A percentile compares a stretch with the other conserved stretches of the same genome.
Conservation (phyloP, 2,113 vertebrate genomes). For the Myxocyprinus asiaticus region DNA sequence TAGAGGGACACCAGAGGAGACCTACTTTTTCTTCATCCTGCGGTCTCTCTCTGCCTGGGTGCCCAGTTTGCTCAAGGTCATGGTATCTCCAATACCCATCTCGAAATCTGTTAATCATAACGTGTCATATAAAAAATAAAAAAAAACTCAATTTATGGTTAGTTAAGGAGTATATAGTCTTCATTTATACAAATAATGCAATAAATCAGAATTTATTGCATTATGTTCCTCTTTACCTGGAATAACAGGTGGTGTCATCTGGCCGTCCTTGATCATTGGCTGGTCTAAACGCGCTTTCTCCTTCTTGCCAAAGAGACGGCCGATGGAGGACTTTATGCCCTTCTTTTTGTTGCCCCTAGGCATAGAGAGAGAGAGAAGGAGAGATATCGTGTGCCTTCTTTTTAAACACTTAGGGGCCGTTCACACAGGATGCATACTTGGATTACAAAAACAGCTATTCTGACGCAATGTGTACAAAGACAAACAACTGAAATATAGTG, state of each 20-base stretch:
- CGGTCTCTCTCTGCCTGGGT: constrained; percentile 94
- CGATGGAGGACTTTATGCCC: constrained; percentile 95
- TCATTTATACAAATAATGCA: background rate
- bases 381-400: no score
- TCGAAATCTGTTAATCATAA: constrained; percentile 79
- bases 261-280: constrained; percentile 82
- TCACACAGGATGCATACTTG: no score
- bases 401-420: no score
- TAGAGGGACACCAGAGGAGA: background rate
- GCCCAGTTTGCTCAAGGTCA: constrained; percentile 91
- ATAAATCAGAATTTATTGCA: background rate
- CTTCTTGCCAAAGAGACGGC: constrained; percentile 93
- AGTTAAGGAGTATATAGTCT: background rate
- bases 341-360: constrained; percentile 89
- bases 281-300: constrained; percentile 88
- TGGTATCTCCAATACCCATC: constrained; percentile 84
- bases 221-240: constrained; percentile 72
- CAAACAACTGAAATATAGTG: background rate
- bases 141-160: background rate
- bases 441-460: no score
- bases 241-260: constrained; percentile 71
- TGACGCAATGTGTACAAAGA: background rate
- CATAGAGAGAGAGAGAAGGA: background rate
- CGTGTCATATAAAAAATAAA: background rate
- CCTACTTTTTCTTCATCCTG: constrained; percentile 93